Evolutionary conservation across 2,797 vertebrate genomes (phyloP), one percentile per base, ranked within the genome.

Genomic region (Urocyon cinereoargenteus): DNA sequence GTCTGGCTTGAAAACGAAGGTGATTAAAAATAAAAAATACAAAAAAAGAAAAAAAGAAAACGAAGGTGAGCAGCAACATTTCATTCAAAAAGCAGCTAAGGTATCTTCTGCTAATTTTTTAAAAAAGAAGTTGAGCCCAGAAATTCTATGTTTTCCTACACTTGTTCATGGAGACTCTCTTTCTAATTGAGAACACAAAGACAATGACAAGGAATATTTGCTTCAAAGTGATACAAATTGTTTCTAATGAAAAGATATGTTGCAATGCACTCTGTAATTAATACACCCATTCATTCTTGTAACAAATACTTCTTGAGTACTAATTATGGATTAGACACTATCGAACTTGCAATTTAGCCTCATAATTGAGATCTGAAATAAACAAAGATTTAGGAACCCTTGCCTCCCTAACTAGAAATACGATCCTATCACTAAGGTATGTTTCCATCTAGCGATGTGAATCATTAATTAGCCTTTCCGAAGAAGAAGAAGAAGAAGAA

Each of bases 371-470:
- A 97, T 97, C 72, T 82, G 66, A 92, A 96, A 98, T 92, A 88
- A 97, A 95, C 81, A 92, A 97, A 45, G 21, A 91, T 95, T 24
- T 92, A 68, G 86, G 82, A 97, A 97, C 5, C 12, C 49, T 78
- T 79, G 45, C 24, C 87, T 97, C 83, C 77, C 66, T 83, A 92
- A 87, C 51, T 70, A 53, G 75, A 87, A 96, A n/a, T 93, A 78
- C 8, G 40, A 55, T 91, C 62, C 36, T 75, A 88, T 91, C 92
- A 91, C 96, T 98, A 98, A 98, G 78, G 96, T 91, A 73, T 96
- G 92, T 98, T 98, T 98, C 96, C 94, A 97, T 94, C 94, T 97
- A 97, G 93, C 97, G 96, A 96, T 96, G 78, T 77, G 90, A 85
- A 62, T 28, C 4, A 1, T 91, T 87, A 66, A 16, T 82, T 78